These are phyloP conservation scores for Sylvilagus bachmani DNA, from an alignment of 2,113 vertebrate species.

Conservation along the genomic window DNA sequence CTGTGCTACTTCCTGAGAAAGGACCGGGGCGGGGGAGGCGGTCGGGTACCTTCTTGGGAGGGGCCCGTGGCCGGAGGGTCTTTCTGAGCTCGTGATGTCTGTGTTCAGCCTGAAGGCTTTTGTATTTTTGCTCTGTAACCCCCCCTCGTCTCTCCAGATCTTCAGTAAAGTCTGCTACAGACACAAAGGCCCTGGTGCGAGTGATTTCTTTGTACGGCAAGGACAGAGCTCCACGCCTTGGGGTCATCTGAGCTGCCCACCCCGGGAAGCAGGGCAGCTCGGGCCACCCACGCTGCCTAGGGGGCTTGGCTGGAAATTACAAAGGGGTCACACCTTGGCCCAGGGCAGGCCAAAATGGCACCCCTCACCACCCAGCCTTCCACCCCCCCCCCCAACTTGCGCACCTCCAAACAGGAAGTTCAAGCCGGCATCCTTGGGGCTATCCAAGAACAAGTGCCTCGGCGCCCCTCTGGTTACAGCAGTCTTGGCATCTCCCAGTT, in stretches of 20 bases:
- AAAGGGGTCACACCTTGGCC: too few relatives aligned
- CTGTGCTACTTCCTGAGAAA: not conserved
- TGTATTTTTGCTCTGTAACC: constrained; percentile 77
- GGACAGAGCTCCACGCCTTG: not conserved
- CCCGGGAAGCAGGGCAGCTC: too few relatives aligned
- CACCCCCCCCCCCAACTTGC: not conserved
- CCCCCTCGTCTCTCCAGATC: constrained; percentile 30
- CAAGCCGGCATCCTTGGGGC: accelerated
- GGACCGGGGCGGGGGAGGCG: not conserved
- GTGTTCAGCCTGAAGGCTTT: constrained; percentile 47
- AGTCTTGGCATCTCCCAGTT: not conserved
- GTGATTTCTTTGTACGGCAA: constrained; percentile 38
- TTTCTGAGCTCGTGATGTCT: constrained; percentile 21
- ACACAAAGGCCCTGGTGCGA: not conserved
- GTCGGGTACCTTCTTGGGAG: accelerated
- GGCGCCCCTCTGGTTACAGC: accelerated
- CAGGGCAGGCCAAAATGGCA: too few relatives aligned
- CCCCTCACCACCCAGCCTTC: too few relatives aligned
- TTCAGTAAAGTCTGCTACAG: constrained; percentile 74
- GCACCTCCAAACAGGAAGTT: too few relatives aligned
- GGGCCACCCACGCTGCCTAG: too few relatives aligned
- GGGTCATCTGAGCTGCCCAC: accelerated
- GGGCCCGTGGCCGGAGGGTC: not conserved
- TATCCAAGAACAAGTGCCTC: not conserved
- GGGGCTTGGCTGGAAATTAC: too few relatives aligned